Evolutionary conservation across 37 sponge, comb jelly and placozoan genomes (phyloP), one percentile per base, ranked within the genome.

Genomic region (Haliclona indistincta): DNA sequence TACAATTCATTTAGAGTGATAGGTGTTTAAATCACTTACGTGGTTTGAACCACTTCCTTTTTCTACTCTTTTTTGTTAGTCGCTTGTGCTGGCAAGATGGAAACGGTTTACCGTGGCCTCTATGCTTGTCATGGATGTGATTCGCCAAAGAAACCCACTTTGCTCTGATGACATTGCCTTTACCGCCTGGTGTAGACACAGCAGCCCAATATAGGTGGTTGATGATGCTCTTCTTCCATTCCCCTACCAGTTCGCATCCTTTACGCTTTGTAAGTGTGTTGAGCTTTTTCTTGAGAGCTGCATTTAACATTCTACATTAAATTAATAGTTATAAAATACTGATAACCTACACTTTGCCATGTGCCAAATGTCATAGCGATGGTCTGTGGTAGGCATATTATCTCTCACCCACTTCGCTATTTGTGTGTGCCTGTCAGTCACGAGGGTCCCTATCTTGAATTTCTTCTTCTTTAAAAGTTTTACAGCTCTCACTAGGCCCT

Each of bases 121-220:
- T 22, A 66, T 76, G 78, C 2, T 55, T 55, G 67, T 87, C 60
- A 56, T 87, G 88, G 19, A 87, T 51, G 55, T 87, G 87, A 62
- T 86, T 78, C 19, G 67, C 73, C 6, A 86, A n/a, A 0, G 87
- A 79, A 15, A 86, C 19, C 87, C 80, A 86, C 49, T 86, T 86
- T 11, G 76, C 87, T 23, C 43, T 22, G 3, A 84, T 70, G 15
- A 39, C 2, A 38, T 76, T 70, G 33, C 49, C 66, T 20, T 20
- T 4, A 19, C 67, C 78, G 76, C 33, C 33, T 3, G 85, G 68
- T 56, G 80, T 73, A 11, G 87, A 86, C 7, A 41, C 4, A 25
- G 70, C 87, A 68, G 68, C 72, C 81, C 87, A 79, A 39, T 86
- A 79, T 17, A 85, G 60, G 37, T 85, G 86, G 64, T 78, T 78